Conservation (phyloP, 1,140 invertebrate species). For the Calliphora vicina region DNA sequence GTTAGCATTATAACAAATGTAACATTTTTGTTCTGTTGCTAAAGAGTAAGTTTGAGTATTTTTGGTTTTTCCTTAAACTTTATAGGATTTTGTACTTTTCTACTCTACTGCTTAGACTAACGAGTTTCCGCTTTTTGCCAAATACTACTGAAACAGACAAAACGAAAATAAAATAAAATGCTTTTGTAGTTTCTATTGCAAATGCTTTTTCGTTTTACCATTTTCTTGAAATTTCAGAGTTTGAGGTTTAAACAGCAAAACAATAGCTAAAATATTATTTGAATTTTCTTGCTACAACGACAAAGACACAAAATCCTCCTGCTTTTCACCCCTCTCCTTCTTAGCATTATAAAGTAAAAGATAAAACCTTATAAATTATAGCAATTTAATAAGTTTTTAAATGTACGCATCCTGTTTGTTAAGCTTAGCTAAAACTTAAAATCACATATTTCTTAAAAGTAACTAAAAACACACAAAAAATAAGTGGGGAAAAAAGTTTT, state of each 20-base stretch:
- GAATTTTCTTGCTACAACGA: background rate
- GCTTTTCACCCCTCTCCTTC: background rate
- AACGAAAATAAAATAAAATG: background rate
- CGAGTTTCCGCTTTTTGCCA: slow-evolving; percentile 22
- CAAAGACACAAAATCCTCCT: background rate
- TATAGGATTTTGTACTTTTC: background rate
- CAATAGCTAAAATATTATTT: slow-evolving; percentile 15
- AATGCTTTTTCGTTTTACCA: too few relatives aligned
- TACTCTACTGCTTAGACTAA: slow-evolving; percentile 12
- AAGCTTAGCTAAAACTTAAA: slow-evolving; percentile 9
- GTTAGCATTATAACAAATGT: background rate
- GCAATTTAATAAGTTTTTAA: slow-evolving; percentile 63
- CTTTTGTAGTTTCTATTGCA: background rate
- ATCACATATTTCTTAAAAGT: background rate
- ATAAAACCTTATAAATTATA: slow-evolving; percentile 62
- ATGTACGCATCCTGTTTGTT: slow-evolving; percentile 56
- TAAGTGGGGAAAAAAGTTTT: background rate
- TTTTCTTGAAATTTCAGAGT: too few relatives aligned
- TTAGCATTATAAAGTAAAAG: slow-evolving; percentile 33
- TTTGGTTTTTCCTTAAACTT: background rate
- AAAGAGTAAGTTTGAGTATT: background rate
- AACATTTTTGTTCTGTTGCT: too few relatives aligned
- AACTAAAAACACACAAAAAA: background rate
- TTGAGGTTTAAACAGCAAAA: background rate
- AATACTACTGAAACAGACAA: too few relatives aligned